Conservation (phyloP, 2,113 vertebrate species). For the Prietella phreatophila region DNA sequence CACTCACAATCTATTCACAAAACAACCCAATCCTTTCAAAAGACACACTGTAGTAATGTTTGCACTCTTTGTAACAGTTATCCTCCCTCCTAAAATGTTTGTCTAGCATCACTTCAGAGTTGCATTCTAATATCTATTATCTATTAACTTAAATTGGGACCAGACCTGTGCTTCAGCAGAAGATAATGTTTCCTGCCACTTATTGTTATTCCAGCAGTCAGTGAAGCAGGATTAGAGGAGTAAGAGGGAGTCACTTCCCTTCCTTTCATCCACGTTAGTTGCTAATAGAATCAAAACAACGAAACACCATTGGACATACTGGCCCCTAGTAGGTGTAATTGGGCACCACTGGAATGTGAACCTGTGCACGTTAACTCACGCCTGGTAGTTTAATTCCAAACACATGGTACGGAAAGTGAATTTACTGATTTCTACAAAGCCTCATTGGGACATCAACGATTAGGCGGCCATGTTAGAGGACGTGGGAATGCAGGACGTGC, state of each 20-base stretch:
- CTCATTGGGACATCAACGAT: no score
- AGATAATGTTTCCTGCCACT: slow-evolving; percentile 20
- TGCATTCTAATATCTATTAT: background rate
- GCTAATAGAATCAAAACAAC: slow-evolving; percentile 49
- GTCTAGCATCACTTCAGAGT: background rate
- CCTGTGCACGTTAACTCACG: slow-evolving; percentile 29
- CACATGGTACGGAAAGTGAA: slow-evolving; percentile 42
- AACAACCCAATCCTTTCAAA: background rate
- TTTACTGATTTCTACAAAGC: slow-evolving; percentile 1
- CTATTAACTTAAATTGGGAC: slow-evolving; percentile 5
- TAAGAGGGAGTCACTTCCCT: slow-evolving; percentile 14
- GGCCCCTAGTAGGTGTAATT: slow-evolving; percentile 42
- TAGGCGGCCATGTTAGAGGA: no score
- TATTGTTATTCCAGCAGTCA: slow-evolving; percentile 31
- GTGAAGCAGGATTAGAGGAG: slow-evolving; percentile 30
- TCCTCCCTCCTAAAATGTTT: background rate
- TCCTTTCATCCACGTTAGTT: slow-evolving; percentile 47
- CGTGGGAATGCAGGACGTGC: no score
- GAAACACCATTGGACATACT: slow-evolving; percentile 35
- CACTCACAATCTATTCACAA: background rate
- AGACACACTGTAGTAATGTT: background rate
- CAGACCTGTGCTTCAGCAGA: background rate
- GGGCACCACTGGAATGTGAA: slow-evolving; percentile 45
- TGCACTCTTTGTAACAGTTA: background rate
- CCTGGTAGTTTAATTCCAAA: slow-evolving; percentile 38